phyloP scores from a whole-genome alignment of 2,888 invertebrate genomes.

The Smittia sp. region DNA sequence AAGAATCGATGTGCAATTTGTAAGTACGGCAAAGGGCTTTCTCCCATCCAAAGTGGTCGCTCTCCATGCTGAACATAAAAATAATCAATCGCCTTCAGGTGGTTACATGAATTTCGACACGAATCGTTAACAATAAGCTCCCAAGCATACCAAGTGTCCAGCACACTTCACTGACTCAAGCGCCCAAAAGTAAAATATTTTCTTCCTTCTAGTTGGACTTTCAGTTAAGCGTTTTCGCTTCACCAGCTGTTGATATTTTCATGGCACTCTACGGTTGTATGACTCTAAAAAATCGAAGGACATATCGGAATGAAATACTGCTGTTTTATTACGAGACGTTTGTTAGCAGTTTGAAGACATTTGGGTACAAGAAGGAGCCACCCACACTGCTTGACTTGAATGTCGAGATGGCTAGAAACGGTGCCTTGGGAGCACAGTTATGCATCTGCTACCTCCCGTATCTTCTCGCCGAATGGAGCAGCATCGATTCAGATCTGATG shows the following conservation, averaged over 20 bases:
- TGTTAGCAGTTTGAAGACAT: conserved; percentile 30
- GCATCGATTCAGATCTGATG: conserved; percentile 14
- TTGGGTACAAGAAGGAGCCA: conserved; percentile 26
- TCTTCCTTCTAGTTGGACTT: conserved; percentile 43
- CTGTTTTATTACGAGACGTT: conserved; percentile 42
- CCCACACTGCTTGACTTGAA: conserved; percentile 42
- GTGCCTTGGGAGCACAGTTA: conserved; percentile 40
- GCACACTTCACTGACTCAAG: background rate
- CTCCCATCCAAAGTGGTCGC: background rate
- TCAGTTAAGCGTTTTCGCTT: conserved; percentile 42
- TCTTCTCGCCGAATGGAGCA: background rate
- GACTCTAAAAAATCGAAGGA: conserved; percentile 32
- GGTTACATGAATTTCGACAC: background rate
- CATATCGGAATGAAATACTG: conserved; percentile 41
- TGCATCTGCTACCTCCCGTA: conserved; percentile 35
- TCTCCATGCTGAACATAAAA: background rate
- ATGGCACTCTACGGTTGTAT: conserved; percentile 38
- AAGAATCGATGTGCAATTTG: conserved; percentile 48
- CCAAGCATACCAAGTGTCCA: background rate
- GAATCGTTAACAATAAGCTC: background rate
- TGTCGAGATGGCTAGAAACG: conserved; percentile 41
- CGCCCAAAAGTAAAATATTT: too few relatives aligned
- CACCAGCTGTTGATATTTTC: conserved; percentile 43
- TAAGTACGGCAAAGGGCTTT: conserved; percentile 44
- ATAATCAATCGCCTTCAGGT: conserved; percentile 25